These are phyloP conservation scores for Taenioides sp. DNA, from an alignment of 2,797 vertebrate genomes.

Conservation along the genomic window DNA sequence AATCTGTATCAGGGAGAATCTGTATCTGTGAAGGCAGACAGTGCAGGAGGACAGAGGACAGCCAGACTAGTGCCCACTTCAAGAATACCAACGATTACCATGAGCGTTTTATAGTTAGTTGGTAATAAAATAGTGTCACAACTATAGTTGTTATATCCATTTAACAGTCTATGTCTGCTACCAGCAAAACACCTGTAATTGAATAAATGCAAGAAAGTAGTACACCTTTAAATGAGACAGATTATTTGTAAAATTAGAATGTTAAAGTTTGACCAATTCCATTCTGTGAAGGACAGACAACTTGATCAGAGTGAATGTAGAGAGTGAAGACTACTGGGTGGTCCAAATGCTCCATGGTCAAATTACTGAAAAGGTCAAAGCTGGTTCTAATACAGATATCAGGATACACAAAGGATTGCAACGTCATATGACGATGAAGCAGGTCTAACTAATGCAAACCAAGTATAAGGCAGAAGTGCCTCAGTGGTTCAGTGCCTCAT, in stretches of 20 bases:
- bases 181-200: too few relatives aligned
- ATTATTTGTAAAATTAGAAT: too few relatives aligned
- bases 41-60: constrained; percentile 10
- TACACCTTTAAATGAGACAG: too few relatives aligned
- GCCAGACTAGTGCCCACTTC: constrained; percentile 62
- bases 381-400: not conserved
- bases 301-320: too few relatives aligned
- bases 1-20: constrained; percentile 57
- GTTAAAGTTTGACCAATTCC: too few relatives aligned
- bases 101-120: not conserved
- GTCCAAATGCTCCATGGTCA: not conserved
- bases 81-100: constrained; percentile 36
- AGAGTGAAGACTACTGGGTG: not conserved
- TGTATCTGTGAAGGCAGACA: not conserved
- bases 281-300: too few relatives aligned
- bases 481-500: too few relatives aligned
- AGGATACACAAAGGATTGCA: not conserved
- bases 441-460: too few relatives aligned
- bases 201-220: too few relatives aligned
- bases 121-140: not conserved
- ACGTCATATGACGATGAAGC: too few relatives aligned
- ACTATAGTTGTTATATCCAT: not conserved
- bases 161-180: too few relatives aligned
- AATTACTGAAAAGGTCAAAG: not conserved
- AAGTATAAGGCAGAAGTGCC: too few relatives aligned